Evolutionary conservation across 2,113 vertebrate species (phyloP), one percentile per base, ranked within the genome.

Genomic region (Urocynchramus pylzowi): DNA sequence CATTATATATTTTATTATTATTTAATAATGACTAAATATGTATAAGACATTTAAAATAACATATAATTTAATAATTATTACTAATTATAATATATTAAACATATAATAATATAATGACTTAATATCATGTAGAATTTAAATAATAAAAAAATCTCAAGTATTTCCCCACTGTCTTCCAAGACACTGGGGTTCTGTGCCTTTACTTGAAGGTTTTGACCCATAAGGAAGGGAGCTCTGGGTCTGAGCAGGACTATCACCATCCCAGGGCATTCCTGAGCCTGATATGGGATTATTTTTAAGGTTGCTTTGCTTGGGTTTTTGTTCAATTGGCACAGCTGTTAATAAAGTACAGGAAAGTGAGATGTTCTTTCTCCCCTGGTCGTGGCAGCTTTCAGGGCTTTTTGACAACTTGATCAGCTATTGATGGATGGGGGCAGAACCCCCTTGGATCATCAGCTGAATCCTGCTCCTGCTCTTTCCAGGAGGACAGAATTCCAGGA

Each of bases 371-470:
- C 69, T 67, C 56, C 33, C 22, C 56, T 39, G 42, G 27, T 2
- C 1, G 1, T 16, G 64, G 33, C 42, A 84, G 77, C 18, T 91
- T 77, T 70, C 13, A 50, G 60, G 27, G 5, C 9, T 26, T 45
- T 53, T 56, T 18, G 78, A 77, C 7, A 74, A 9, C 13, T 87
- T 8, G 9, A 35, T 59, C 12, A 16, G 26, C 33, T 78, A 33
- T 23, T 78, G 80, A 45, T 54, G 64, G 64, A 63, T 27, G 27
- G 45, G 52, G 39, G 31, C 49, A 63, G 64, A 70, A 10, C 3
- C 11, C 27, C 11, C 11, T 41, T 0, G 12, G 41, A 16, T 65
- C 7, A 2, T 20, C 4, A 16, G 28, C 9, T 31, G 57, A 19
- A 24, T 28, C 44, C 57, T 3, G 47, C 26, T 37, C 39, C 45